Evolutionary conservation across 1,140 invertebrate genomes (phyloP).

Genomic region (Orius laevigatus): DNA sequence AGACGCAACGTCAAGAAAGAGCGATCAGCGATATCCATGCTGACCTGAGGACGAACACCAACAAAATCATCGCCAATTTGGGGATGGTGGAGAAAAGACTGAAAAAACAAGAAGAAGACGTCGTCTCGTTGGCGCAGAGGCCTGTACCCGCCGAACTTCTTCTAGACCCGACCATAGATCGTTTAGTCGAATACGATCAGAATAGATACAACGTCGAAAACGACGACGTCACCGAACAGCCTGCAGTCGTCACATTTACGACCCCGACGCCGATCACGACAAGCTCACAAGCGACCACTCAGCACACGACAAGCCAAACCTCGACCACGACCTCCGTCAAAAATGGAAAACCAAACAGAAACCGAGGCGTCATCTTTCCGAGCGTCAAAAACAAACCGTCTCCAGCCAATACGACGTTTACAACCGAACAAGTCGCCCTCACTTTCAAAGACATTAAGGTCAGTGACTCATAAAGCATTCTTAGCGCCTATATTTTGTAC

Average conservation of each 20-base stretch:
- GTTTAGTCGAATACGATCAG: conserved; percentile 51
- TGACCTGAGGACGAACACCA: conserved; percentile 61
- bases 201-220: conserved; percentile 11
- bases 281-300: conserved; percentile 19
- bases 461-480: too few relatives aligned
- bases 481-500: too few relatives aligned
- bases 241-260: conserved; percentile 17
- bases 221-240: conserved; percentile 17
- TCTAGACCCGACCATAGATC: conserved; percentile 57
- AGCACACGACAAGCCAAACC: conserved; percentile 21
- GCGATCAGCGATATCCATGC: conserved; percentile 75
- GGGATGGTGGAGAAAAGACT: conserved; percentile 67
- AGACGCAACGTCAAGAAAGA: conserved; percentile 69
- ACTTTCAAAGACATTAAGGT: conserved; percentile 70
- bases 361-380: conserved; percentile 71
- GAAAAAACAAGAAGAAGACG: conserved; percentile 66
- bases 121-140: conserved; percentile 48
- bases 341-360: conserved; percentile 30
- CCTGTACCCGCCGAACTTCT: conserved; percentile 45
- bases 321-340: conserved; percentile 28
- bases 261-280: conserved; percentile 18
- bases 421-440: conserved; percentile 44
- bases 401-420: conserved; percentile 61
- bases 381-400: conserved; percentile 79
- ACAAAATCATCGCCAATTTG: conserved; percentile 73